Evolutionary conservation across 2,888 invertebrate genomes (phyloP).

Genomic region (Acrobasis repandana): DNA sequence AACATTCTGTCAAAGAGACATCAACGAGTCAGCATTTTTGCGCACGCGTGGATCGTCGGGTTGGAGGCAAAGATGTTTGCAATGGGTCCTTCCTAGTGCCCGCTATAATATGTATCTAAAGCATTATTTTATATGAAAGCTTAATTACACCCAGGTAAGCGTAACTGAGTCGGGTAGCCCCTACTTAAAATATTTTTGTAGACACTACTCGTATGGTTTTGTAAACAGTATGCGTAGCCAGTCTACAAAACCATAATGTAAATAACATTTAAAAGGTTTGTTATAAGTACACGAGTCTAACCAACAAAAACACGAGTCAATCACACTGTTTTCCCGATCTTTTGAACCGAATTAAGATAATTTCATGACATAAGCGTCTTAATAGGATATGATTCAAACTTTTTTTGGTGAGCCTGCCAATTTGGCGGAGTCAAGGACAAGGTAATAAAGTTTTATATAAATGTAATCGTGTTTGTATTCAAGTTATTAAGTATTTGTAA

Average conservation of each 20-base stretch:
- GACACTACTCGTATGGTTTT: no score
- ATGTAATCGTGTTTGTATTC: not conserved
- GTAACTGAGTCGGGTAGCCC: no score
- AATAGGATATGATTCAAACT: slow-evolving; percentile 10
- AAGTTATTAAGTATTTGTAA: slow-evolving; percentile 7
- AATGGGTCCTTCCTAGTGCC: no score
- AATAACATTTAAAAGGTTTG: not conserved
- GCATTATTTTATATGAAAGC: no score
- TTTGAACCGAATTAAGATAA: slow-evolving; percentile 21
- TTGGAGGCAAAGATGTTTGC: no score
- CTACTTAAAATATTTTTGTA: no score
- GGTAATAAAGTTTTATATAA: slow-evolving; percentile 6
- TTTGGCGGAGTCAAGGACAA: not conserved
- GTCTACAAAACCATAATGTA: not conserved
- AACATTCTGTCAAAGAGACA: no score
- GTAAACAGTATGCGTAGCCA: no score
- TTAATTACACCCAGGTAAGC: no score
- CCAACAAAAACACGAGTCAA: not conserved
- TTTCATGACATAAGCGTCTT: slow-evolving; percentile 17
- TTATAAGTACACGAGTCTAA: not conserved
- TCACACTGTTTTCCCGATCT: slow-evolving; percentile 9
- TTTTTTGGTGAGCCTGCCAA: not conserved
- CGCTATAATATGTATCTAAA: no score
- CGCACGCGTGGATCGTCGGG: no score
- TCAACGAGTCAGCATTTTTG: no score